phyloP scores from a whole-genome alignment of 1,140 invertebrate genomes.

The Pseudomyrmex cubaensis region DNA sequence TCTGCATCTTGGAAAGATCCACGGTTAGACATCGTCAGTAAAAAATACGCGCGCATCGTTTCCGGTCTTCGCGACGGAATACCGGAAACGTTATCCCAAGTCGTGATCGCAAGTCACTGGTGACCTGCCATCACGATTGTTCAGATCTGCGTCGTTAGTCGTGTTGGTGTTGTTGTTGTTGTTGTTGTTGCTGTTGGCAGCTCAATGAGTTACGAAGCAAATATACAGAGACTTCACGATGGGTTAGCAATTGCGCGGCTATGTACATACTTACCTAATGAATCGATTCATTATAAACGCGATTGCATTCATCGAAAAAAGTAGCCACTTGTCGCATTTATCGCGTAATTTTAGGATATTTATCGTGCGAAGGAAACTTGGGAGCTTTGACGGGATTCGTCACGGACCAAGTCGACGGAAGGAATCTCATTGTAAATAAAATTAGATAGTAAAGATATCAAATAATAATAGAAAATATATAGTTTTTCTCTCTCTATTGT shows the following conservation, averaged over 20 bases:
- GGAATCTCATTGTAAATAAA: constrained; percentile 35
- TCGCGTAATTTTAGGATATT: constrained; percentile 17
- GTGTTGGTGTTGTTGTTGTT: neutral
- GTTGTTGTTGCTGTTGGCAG: constrained; percentile 19
- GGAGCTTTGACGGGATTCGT: constrained; percentile 19
- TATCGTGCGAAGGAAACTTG: constrained; percentile 32
- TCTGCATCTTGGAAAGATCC: constrained; percentile 91
- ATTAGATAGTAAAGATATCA: neutral
- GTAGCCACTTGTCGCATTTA: constrained; percentile 5
- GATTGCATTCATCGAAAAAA: constrained; percentile 27
- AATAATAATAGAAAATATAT: neutral
- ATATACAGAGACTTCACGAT: constrained; percentile 61
- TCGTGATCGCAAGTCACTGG: constrained; percentile 20
- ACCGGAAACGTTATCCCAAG: constrained; percentile 9
- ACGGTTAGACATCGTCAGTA: constrained; percentile 73
- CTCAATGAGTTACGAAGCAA: constrained; percentile 53
- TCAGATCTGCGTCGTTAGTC: constrained; percentile 36
- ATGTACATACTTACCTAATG: constrained; percentile 58
- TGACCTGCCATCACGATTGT: constrained; percentile 27
- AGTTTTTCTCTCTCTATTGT: neutral
- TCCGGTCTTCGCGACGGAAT: neutral
- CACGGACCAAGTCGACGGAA: constrained; percentile 31
- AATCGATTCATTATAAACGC: constrained; percentile 8
- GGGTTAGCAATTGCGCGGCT: constrained; percentile 58
- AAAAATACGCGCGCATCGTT: neutral